phyloP scores from a whole-genome alignment of 2,797 vertebrate genomes.

The Rhodeus uyekii region DNA sequence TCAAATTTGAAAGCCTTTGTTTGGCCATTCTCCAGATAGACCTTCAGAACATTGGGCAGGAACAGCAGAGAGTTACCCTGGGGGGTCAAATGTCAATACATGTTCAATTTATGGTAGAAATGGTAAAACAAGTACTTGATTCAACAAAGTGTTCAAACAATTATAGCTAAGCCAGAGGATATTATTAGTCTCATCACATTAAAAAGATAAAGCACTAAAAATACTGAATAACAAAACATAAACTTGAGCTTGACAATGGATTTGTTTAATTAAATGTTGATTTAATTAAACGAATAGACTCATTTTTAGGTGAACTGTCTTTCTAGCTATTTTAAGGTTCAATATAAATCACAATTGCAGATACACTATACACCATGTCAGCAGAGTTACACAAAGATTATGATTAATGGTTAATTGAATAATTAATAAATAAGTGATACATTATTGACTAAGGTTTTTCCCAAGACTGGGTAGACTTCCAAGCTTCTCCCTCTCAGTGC shows the following conservation, averaged over 20 bases:
- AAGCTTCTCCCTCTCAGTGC: background rate
- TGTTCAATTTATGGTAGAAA: background rate
- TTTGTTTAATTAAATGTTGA: slow-evolving; percentile 2
- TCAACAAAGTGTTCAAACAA: background rate
- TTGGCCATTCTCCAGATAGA: slow-evolving; percentile 97
- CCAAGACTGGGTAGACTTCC: slow-evolving; percentile 5
- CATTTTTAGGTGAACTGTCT: background rate
- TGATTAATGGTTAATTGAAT: slow-evolving; percentile 33
- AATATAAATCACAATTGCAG: background rate
- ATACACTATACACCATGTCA: background rate
- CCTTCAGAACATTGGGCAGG: slow-evolving; percentile 95
- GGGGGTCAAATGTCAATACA: slow-evolving; percentile 37
- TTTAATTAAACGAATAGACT: slow-evolving; percentile 14
- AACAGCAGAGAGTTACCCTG: slow-evolving; percentile 96
- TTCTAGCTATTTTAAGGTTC: background rate
- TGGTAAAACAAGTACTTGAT: background rate
- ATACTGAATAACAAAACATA: slow-evolving; percentile 4
- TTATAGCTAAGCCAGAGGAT: background rate
- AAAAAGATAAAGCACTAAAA: background rate
- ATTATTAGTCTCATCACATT: background rate
- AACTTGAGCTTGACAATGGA: slow-evolving; percentile 4
- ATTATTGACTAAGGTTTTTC: slow-evolving; percentile 32
- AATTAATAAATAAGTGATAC: slow-evolving; percentile 36
- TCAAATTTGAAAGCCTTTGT: slow-evolving; percentile 99
- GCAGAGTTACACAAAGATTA: background rate